Evolutionary conservation across 2,113 vertebrate species (phyloP).

Genomic region (Dromas ardeola): DNA sequence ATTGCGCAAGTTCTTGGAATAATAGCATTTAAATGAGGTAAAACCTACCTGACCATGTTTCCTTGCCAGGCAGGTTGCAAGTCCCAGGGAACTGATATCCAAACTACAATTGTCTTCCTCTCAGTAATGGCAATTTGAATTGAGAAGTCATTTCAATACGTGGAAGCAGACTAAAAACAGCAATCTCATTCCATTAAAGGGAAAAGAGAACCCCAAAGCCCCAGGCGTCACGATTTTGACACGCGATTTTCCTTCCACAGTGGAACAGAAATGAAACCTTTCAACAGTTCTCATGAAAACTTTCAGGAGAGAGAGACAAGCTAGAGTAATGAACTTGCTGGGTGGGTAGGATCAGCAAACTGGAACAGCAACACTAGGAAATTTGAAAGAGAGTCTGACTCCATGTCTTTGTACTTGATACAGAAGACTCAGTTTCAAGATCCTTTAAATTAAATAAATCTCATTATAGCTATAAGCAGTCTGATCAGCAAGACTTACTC

Average conservation of each 20-base stretch:
- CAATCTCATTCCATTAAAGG: background rate
- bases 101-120: background rate
- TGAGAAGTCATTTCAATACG: background rate
- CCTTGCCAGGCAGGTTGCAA: background rate
- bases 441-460: background rate
- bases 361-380: background rate
- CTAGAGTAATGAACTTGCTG: background rate
- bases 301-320: background rate
- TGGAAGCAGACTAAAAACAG: background rate
- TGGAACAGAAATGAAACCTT: conserved; percentile 5
- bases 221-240: background rate
- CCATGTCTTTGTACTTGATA: background rate
- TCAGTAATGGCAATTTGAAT: background rate
- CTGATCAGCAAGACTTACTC: background rate
- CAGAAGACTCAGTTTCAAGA: background rate
- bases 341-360: background rate
- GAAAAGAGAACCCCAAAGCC: background rate
- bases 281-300: background rate
- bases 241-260: conserved; percentile 7
- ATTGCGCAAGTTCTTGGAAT: conserved; percentile 42
- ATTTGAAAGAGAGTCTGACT: background rate
- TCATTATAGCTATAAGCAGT: background rate
- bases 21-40: conserved; percentile 55
- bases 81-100: background rate
- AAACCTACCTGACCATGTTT: background rate